A percentile compares a stretch with the other conserved stretches of the same genome.
Evolutionary conservation across 2,113 vertebrate genomes (phyloP).

Genomic region (Ictidomys tridecemlineatus): DNA sequence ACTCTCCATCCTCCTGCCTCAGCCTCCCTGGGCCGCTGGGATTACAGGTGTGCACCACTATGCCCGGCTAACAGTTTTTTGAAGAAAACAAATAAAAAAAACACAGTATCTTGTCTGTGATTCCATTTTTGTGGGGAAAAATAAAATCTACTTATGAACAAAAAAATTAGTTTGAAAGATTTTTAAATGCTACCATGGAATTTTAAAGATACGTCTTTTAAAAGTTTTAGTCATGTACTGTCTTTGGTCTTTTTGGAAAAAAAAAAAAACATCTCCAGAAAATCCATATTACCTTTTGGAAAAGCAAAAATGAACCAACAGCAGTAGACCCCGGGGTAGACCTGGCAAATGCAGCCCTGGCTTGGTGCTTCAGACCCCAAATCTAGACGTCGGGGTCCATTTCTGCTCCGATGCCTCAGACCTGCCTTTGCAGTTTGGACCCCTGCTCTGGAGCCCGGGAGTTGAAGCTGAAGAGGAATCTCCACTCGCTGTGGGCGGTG

Average conservation of each 20-base stretch:
- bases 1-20: too few relatives aligned
- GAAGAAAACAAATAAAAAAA: neutral
- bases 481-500: fast-evolving
- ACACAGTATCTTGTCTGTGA: neutral
- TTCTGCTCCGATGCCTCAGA: neutral
- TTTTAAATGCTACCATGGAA: neutral
- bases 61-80: neutral
- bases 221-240: neutral
- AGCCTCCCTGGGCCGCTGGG: too few relatives aligned
- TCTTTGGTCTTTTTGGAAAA: neutral
- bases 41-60: too few relatives aligned
- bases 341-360: neutral
- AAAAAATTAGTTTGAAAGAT: slow-evolving; percentile 3
- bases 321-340: neutral
- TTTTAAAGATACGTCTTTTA: neutral
- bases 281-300: neutral
- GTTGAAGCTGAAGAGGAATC: neutral
- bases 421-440: neutral
- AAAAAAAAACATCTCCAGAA: neutral
- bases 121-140: neutral
- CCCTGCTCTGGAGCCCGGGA: neutral
- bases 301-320: neutral
- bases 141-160: neutral
- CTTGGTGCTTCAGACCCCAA: neutral
- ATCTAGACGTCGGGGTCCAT: neutral